Conservation (phyloP, 2,113 vertebrate genomes). For the Thymallus thymallus region DNA sequence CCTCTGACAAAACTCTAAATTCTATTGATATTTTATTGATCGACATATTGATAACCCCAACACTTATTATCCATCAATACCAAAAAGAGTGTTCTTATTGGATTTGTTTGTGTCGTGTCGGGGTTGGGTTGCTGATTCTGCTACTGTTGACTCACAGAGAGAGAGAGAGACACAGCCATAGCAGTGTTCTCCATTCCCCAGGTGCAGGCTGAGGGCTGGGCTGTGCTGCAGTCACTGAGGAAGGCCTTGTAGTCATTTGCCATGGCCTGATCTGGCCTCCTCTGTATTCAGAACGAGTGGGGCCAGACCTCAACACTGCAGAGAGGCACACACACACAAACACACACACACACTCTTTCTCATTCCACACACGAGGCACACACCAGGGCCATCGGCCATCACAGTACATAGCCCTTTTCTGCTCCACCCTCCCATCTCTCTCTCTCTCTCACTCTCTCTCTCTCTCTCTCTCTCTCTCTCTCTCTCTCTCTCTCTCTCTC, state of each 20-base stretch:
- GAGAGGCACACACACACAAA: constrained; percentile 21
- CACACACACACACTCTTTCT: constrained; percentile 46
- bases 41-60: background rate
- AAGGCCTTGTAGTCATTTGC: constrained; percentile 72
- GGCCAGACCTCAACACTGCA: constrained; percentile 49
- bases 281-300: constrained; percentile 68
- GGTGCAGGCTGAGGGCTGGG: constrained; percentile 48
- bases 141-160: constrained; percentile 2
- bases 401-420: constrained; percentile 12
- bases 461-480: constrained; percentile 1
- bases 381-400: constrained; percentile 59
- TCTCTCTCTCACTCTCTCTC: constrained; percentile 2
- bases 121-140: background rate
- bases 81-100: background rate
- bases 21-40: no score
- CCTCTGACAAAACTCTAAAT: no score
- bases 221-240: constrained; percentile 64
- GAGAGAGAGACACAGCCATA: constrained; percentile 1
- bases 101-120: background rate
- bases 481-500: constrained; percentile 2
- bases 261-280: constrained; percentile 57
- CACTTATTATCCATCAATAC: background rate
- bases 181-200: constrained; percentile 37
- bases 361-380: constrained; percentile 61
- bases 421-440: background rate